phyloP scores from a whole-genome alignment of 2,797 vertebrate genomes.

The Protosalanx chinensis region DNA sequence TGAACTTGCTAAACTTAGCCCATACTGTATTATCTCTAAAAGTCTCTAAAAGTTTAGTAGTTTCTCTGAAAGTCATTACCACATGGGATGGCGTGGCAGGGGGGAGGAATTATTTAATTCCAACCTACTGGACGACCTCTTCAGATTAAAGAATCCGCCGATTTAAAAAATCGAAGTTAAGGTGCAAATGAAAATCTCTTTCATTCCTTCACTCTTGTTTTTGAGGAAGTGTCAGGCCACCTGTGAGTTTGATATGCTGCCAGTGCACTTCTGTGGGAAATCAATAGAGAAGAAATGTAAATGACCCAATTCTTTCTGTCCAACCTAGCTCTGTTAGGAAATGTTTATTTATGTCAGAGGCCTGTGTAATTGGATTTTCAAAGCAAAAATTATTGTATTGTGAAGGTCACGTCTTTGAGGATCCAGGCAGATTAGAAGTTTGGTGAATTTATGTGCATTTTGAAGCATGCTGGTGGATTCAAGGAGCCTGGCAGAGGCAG shows the following conservation, averaged over 20 bases:
- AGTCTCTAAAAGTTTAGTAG: constrained; percentile 28
- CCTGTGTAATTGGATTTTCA: constrained; percentile 60
- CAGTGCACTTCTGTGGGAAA: constrained; percentile 56
- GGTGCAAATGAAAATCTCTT: constrained; percentile 11
- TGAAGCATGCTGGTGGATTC: constrained; percentile 25
- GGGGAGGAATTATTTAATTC: constrained; percentile 28
- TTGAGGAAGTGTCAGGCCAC: constrained; percentile 20
- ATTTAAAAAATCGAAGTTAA: constrained; percentile 54
- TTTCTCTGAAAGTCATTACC: constrained; percentile 52
- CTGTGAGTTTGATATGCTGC: constrained; percentile 55
- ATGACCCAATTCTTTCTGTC: constrained; percentile 42
- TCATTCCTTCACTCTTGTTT: not conserved
- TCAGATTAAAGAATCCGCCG: constrained; percentile 27
- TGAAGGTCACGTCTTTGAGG: constrained; percentile 45
- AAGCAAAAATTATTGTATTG: constrained; percentile 63
- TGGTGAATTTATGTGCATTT: constrained; percentile 32
- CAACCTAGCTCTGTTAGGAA: constrained; percentile 46
- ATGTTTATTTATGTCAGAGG: constrained; percentile 62
- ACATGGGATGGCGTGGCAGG: constrained; percentile 6
- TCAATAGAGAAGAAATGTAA: constrained; percentile 66
- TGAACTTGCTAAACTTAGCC: constrained; percentile 54
- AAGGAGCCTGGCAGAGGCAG: constrained; percentile 8
- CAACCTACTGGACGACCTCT: constrained; percentile 43
- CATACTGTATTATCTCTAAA: constrained; percentile 47
- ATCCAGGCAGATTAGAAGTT: constrained; percentile 48